Conservation (phyloP, 2,888 invertebrate genomes). For the Argyra leucocephala region DNA sequence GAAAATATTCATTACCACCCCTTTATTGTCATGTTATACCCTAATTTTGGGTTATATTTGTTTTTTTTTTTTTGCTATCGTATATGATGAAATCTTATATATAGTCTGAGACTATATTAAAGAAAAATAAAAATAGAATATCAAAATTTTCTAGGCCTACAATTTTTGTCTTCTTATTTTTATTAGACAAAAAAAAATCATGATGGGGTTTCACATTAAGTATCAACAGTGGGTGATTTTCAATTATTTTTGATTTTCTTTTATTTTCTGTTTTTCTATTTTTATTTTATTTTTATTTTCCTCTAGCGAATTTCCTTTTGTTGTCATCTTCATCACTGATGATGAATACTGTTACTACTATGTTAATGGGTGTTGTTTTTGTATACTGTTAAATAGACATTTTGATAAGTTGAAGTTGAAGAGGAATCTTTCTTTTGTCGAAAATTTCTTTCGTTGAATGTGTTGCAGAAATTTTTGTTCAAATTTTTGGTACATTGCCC, state of each 20-base stretch:
- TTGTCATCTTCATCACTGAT: neutral
- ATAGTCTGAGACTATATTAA: neutral
- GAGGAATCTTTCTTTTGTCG: no score
- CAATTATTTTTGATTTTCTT: neutral
- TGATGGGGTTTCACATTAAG: neutral
- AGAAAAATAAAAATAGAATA: neutral
- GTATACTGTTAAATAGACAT: no score
- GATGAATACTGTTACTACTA: neutral
- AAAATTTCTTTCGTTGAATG: no score
- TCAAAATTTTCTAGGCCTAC: neutral
- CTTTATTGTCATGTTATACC: neutral
- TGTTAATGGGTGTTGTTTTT: no score
- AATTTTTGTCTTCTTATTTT: neutral
- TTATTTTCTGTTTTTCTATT: neutral
- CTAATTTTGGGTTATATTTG: neutral
- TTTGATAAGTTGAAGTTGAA: no score
- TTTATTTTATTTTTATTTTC: neutral
- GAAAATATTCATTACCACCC: neutral
- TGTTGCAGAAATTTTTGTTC: no score
- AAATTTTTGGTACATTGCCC: no score
- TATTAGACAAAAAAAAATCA: neutral
- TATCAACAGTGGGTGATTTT: constrained; percentile 3
- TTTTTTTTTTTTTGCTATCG: neutral
- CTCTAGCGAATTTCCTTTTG: neutral
- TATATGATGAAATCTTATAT: neutral